Percentiles rank a stretch among this genome's conserved stretches.
Evolutionary conservation across 2,888 invertebrate species (phyloP).

Genomic region (Archips crataeganus): DNA sequence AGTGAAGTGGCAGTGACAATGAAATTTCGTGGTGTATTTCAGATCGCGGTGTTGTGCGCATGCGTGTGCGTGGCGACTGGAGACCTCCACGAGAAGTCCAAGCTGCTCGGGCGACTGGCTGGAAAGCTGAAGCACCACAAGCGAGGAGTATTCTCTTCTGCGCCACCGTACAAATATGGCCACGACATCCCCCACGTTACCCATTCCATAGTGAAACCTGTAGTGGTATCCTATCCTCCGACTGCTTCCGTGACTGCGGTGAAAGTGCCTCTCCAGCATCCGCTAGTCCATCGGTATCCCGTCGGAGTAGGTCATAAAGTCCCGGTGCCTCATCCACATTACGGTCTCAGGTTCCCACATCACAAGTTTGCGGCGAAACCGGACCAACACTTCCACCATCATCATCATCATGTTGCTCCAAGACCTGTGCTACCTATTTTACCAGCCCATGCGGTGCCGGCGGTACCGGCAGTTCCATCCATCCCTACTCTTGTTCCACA

Average conservation of each 20-base stretch:
- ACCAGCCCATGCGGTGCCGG: constrained; percentile 52
- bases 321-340: constrained; percentile 71
- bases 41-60: constrained; percentile 73
- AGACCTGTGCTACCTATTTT: constrained; percentile 68
- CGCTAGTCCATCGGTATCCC: constrained; percentile 64
- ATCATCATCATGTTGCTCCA: constrained; percentile 75
- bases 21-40: constrained; percentile 66
- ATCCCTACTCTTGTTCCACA: constrained; percentile 57
- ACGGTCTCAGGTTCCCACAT: constrained; percentile 72
- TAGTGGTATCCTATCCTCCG: constrained; percentile 79
- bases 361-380: constrained; percentile 67
- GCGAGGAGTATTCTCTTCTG: constrained; percentile 69
- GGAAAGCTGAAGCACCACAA: constrained; percentile 70
- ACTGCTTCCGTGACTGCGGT: constrained; percentile 76
- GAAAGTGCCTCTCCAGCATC: constrained; percentile 74
- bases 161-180: constrained; percentile 81
- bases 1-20: constrained; percentile 51
- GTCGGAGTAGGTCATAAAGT: constrained; percentile 70
- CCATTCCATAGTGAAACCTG: constrained; percentile 78
- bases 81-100: constrained; percentile 69
- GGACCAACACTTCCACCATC: constrained; percentile 76
- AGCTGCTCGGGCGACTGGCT: constrained; percentile 62
- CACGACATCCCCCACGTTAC: constrained; percentile 79
- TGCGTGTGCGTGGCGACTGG: constrained; percentile 62
- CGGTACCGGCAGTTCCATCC: constrained; percentile 50